Percentiles rank a stretch among this genome's conserved stretches.
These are phyloP conservation scores for Hippocampus zosterae DNA, from an alignment of 2,113 vertebrate genomes.

Conservation along the genomic window DNA sequence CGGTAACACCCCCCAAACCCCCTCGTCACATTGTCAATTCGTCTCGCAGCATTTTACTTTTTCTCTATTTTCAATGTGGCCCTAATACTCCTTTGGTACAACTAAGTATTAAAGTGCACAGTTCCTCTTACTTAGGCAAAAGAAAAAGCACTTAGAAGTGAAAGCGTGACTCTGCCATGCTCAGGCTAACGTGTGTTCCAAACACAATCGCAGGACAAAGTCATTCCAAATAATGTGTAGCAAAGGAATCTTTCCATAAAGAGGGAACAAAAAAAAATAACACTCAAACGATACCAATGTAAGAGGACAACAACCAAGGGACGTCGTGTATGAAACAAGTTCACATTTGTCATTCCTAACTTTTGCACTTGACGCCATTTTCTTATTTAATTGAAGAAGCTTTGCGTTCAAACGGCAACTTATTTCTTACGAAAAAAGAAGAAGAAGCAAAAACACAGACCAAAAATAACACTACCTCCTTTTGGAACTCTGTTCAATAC, in stretches of 20 bases:
- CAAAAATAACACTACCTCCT: slow-evolving; percentile 81
- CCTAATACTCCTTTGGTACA: background rate
- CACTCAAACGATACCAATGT: slow-evolving; percentile 27
- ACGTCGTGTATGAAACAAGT: slow-evolving; percentile 35
- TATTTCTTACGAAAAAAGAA: slow-evolving; percentile 49
- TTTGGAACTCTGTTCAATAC: slow-evolving; percentile 55
- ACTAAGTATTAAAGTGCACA: background rate
- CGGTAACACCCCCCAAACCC: background rate
- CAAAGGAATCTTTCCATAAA: slow-evolving; percentile 26
- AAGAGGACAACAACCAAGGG: slow-evolving; percentile 48
- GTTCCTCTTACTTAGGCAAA: slow-evolving; percentile 14
- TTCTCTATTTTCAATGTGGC: background rate
- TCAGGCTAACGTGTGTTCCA: slow-evolving; percentile 69
- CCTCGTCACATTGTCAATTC: background rate
- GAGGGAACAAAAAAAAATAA: slow-evolving; percentile 45
- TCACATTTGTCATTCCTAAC: slow-evolving; percentile 43
- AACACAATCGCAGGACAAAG: slow-evolving; percentile 50
- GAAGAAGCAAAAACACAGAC: slow-evolving; percentile 65
- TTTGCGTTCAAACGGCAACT: slow-evolving; percentile 49
- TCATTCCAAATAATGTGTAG: slow-evolving; percentile 38
- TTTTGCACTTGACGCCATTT: slow-evolving; percentile 63
- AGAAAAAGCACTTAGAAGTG: slow-evolving; percentile 62
- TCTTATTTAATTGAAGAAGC: slow-evolving; percentile 53
- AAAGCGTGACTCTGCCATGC: slow-evolving; percentile 48
- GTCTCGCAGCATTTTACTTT: too few relatives aligned